These are phyloP conservation scores for Pollenia griseotomentosa DNA, from an alignment of 2,888 invertebrate genomes.

Conservation along the genomic window DNA sequence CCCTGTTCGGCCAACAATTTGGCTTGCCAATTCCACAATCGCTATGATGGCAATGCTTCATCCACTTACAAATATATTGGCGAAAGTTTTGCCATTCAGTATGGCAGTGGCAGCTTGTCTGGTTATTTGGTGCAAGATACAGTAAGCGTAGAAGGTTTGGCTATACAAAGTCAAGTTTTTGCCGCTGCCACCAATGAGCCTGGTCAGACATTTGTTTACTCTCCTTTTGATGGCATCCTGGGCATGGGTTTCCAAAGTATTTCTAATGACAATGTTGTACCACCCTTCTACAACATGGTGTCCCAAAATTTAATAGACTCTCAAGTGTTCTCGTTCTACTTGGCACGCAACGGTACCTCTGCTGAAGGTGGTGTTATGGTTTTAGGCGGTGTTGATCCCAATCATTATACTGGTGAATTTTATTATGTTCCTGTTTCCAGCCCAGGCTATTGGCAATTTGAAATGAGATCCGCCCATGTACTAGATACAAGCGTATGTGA, in stretches of 20 bases:
- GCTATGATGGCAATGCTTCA: constrained; percentile 95
- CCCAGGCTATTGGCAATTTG: constrained; percentile 98
- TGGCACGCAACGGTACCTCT: constrained; percentile 90
- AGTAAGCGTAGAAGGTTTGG: constrained; percentile 88
- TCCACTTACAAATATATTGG: constrained; percentile 93
- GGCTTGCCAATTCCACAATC: constrained; percentile 97
- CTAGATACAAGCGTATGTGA: constrained; percentile 86
- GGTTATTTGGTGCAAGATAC: constrained; percentile 97
- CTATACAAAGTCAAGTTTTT: constrained; percentile 92
- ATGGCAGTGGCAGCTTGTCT: constrained; percentile 97
- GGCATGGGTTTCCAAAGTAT: constrained; percentile 95
- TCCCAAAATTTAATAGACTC: constrained; percentile 88
- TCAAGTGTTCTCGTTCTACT: constrained; percentile 96
- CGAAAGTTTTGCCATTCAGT: constrained; percentile 94
- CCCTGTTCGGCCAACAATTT: constrained; percentile 95
- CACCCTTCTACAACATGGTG: constrained; percentile 96
- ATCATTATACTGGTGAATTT: constrained; percentile 88
- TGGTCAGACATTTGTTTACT: constrained; percentile 95
- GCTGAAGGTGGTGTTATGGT: constrained; percentile 92
- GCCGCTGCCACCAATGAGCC: constrained; percentile 97
- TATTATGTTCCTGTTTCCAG: constrained; percentile 91
- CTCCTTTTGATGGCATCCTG: constrained; percentile 98
- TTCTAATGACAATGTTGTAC: constrained; percentile 93
- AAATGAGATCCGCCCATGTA: constrained; percentile 89
- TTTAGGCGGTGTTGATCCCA: constrained; percentile 95